phyloP scores from a whole-genome alignment of 1,140 invertebrate genomes.

The Myzus persicae region DNA sequence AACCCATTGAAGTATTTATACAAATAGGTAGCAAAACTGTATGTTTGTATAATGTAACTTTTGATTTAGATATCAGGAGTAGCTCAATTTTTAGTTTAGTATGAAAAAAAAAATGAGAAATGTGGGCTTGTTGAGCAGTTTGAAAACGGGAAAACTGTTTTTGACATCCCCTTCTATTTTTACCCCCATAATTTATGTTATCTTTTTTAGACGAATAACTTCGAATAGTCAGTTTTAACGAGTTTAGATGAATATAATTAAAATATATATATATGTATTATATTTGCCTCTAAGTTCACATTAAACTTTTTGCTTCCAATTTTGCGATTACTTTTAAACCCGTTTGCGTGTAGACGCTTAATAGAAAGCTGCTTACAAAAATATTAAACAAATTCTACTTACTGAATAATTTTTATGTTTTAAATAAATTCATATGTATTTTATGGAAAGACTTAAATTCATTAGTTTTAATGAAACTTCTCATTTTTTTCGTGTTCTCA shows the following conservation, averaged over 20 bases:
- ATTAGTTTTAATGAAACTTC: neutral
- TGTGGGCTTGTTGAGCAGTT: slow-evolving; percentile 13
- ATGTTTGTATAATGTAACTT: neutral
- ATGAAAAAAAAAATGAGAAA: neutral
- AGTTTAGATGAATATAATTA: slow-evolving; percentile 26
- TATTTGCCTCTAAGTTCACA: neutral
- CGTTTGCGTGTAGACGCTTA: neutral
- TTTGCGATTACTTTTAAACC: neutral
- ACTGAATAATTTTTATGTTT: neutral
- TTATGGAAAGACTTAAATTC: neutral
- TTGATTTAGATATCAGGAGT: neutral
- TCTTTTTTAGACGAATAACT: slow-evolving; percentile 47
- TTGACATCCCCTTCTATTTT: slow-evolving; percentile 50
- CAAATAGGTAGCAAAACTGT: neutral
- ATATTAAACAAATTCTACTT: neutral
- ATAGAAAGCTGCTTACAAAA: neutral
- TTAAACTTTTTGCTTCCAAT: neutral
- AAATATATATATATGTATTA: neutral
- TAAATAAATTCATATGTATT: neutral
- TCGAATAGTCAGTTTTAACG: slow-evolving; percentile 42
- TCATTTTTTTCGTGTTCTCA: neutral
- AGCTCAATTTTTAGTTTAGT: neutral
- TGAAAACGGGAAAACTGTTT: slow-evolving; percentile 24
- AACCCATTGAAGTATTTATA: neutral
- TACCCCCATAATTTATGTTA: slow-evolving; percentile 46